Conservation (phyloP, 2,888 invertebrate genomes). For the Andrena camellia region DNA sequence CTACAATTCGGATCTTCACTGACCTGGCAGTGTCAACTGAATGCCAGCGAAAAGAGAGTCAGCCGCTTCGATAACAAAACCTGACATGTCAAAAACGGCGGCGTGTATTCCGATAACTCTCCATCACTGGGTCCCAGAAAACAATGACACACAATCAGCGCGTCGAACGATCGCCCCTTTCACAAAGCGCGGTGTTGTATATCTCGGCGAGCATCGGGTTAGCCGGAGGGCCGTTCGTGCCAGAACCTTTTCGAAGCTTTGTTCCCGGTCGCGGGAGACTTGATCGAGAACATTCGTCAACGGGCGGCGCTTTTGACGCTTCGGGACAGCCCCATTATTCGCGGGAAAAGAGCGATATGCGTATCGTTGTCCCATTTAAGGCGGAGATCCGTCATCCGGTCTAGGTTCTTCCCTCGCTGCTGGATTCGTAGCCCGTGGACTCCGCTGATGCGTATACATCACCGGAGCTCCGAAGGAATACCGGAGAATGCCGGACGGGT, state of each 20-base stretch:
- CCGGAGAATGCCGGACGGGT: slow-evolving; percentile 34
- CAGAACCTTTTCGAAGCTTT: slow-evolving; percentile 53
- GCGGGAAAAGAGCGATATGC: slow-evolving; percentile 38
- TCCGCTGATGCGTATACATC: background rate
- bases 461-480: slow-evolving; percentile 30
- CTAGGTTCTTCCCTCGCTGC: background rate
- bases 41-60: background rate
- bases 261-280: slow-evolving; percentile 32
- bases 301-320: slow-evolving; percentile 39
- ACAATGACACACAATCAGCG: slow-evolving; percentile 57
- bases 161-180: slow-evolving; percentile 16
- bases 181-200: slow-evolving; percentile 31
- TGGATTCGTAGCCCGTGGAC: background rate
- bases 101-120: slow-evolving; percentile 44
- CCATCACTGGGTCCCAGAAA: slow-evolving; percentile 30
- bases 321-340: slow-evolving; percentile 50
- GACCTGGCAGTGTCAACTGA: background rate
- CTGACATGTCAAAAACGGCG: slow-evolving; percentile 22
- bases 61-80: slow-evolving; percentile 2
- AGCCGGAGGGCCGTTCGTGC: slow-evolving; percentile 46
- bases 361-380: slow-evolving; percentile 51
- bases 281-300: slow-evolving; percentile 59
- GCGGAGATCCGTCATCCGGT: background rate
- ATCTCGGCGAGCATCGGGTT: slow-evolving; percentile 46
- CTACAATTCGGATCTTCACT: background rate